phyloP scores from a whole-genome alignment of 2,888 invertebrate species.

The Drosophila suboccidentalis region DNA sequence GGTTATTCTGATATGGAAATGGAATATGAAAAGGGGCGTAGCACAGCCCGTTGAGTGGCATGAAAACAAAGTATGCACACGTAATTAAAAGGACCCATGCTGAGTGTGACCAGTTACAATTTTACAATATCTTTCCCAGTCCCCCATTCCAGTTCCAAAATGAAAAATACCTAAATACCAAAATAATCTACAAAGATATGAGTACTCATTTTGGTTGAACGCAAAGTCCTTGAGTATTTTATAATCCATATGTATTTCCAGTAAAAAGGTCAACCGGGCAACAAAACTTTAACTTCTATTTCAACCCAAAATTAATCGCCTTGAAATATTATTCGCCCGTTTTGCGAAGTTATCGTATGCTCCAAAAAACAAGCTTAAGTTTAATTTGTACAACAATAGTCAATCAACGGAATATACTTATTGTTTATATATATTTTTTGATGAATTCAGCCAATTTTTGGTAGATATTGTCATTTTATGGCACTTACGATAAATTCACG shows the following conservation, averaged over 20 bases:
- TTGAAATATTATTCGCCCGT: too few relatives aligned
- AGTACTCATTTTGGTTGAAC: not conserved
- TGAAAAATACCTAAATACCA: not conserved
- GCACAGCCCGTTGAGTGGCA: conserved; percentile 31
- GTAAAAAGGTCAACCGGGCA: not conserved
- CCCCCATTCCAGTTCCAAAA: not conserved
- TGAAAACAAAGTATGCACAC: conserved; percentile 47
- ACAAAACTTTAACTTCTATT: not conserved
- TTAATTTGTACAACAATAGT: too few relatives aligned
- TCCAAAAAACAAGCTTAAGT: too few relatives aligned
- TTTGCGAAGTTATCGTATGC: too few relatives aligned
- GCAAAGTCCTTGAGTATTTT: not conserved
- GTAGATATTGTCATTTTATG: too few relatives aligned
- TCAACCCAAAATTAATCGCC: too few relatives aligned
- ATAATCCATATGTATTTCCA: not conserved
- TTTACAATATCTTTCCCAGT: conserved; percentile 1
- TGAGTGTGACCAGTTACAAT: conserved; percentile 34
- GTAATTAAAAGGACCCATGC: conserved; percentile 73
- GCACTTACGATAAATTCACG: too few relatives aligned
- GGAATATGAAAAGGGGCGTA: conserved; percentile 15
- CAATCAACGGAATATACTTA: too few relatives aligned
- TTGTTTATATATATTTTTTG: too few relatives aligned
- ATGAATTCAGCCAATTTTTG: too few relatives aligned
- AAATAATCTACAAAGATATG: not conserved
- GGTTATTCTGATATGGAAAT: conserved; percentile 20